Conservation (phyloP, 1,140 invertebrate genomes). For the Lucilia cuprina region DNA sequence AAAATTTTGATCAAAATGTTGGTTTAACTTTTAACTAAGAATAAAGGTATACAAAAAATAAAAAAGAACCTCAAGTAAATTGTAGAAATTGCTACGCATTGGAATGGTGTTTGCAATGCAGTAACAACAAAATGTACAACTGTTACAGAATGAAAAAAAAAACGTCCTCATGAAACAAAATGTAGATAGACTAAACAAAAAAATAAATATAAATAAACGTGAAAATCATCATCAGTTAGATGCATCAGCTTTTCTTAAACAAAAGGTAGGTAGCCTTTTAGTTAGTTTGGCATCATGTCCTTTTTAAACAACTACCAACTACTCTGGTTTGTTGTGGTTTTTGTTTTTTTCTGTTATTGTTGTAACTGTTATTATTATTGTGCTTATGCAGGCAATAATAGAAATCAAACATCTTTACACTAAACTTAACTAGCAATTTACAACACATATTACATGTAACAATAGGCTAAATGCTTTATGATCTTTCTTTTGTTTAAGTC, state of each 20-base stretch:
- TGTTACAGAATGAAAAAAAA: conserved; percentile 34
- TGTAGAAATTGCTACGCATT: conserved; percentile 39
- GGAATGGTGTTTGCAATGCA: conserved; percentile 43
- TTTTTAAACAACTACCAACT: conserved; percentile 29
- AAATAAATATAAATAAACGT: conserved; percentile 14
- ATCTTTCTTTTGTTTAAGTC: neutral
- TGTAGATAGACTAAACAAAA: neutral
- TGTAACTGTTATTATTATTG: neutral
- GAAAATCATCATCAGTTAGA: conserved; percentile 34
- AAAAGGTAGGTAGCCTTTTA: conserved; percentile 11
- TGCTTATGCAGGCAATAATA: conserved; percentile 26
- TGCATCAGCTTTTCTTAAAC: conserved; percentile 16
- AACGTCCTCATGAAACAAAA: conserved; percentile 2
- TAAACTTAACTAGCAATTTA: conserved; percentile 34
- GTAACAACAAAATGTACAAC: conserved; percentile 35
- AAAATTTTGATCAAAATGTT: conserved; percentile 32
- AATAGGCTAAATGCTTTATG: conserved; percentile 32
- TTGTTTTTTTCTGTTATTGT: neutral
- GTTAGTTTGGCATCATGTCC: conserved; percentile 24
- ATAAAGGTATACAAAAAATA: conserved; percentile 11
- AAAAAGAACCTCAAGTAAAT: conserved; percentile 32
- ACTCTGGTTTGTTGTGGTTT: neutral
- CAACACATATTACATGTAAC: conserved; percentile 31
- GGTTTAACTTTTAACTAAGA: neutral
- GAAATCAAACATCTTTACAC: conserved; percentile 36